phyloP scores from a whole-genome alignment of 2,113 vertebrate genomes.

The Saccopteryx leptura region DNA sequence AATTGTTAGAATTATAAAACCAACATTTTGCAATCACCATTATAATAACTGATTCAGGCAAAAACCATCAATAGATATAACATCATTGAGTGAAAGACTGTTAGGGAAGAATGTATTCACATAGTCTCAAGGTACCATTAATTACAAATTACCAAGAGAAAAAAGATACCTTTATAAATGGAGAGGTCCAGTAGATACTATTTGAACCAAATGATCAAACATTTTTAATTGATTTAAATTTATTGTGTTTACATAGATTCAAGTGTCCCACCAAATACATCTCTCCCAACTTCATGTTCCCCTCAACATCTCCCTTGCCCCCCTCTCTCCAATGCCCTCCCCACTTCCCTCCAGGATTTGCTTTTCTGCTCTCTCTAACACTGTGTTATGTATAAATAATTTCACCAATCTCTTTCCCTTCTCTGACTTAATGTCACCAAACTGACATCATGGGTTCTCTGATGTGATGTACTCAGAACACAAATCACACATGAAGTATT shows the following conservation, averaged over 20 bases:
- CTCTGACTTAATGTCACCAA: slow-evolving; percentile 4
- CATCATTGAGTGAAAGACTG: not conserved
- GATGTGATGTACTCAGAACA: slow-evolving; percentile 8
- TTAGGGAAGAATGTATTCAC: slow-evolving; percentile 33
- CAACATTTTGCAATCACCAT: not conserved
- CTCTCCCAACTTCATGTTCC: no score
- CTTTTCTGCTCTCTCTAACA: no score
- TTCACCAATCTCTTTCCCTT: no score
- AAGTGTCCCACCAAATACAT: no score
- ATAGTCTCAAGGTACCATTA: not conserved
- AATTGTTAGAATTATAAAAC: slow-evolving; percentile 5
- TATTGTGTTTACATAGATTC: no score
- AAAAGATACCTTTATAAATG: not conserved
- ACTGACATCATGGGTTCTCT: not conserved
- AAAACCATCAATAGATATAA: slow-evolving; percentile 33
- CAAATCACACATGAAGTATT: not conserved
- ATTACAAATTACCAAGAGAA: slow-evolving; percentile 11
- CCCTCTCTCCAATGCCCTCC: no score
- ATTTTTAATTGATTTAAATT: no score
- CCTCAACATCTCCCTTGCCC: no score
- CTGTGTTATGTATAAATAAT: no score
- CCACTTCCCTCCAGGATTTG: no score
- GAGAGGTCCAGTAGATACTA: not conserved
- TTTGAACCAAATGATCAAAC: slow-evolving; percentile 46
- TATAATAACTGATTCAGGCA: slow-evolving; percentile 29